Conservation (phyloP, 1,140 invertebrate species). For the Contarinia nasturtii region DNA sequence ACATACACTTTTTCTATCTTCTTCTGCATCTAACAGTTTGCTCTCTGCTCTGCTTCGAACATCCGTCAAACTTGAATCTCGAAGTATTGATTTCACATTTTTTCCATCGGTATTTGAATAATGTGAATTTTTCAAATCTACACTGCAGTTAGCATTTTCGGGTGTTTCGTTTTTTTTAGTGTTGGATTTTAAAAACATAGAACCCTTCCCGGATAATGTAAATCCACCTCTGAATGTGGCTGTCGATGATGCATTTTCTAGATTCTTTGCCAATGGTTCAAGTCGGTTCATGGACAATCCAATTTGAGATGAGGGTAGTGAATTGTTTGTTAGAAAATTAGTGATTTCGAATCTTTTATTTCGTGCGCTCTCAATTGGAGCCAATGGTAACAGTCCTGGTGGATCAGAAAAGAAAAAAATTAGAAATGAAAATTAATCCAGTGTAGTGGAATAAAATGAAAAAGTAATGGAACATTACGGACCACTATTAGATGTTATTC, state of each 20-base stretch:
- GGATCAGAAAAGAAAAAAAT: too few species aligned
- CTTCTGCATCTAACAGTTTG: slow-evolving; percentile 20
- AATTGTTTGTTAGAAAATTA: not conserved
- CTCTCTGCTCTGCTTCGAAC: slow-evolving; percentile 15
- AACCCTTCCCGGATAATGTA: slow-evolving; percentile 25
- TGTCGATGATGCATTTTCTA: not conserved
- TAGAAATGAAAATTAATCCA: too few species aligned
- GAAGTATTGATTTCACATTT: slow-evolving; percentile 39
- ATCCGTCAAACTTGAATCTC: slow-evolving; percentile 39
- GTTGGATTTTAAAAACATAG: slow-evolving; percentile 49
- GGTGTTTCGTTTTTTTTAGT: slow-evolving; percentile 25
- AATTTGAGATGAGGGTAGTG: slow-evolving; percentile 5
- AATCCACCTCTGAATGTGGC: slow-evolving; percentile 5
- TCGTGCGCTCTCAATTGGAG: slow-evolving; percentile 7
- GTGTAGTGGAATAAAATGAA: too few species aligned
- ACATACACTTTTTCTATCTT: slow-evolving; percentile 55
- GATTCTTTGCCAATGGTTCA: not conserved
- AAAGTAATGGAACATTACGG: too few species aligned
- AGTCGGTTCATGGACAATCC: slow-evolving; percentile 7
- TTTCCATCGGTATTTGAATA: not conserved
- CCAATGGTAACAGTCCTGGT: slow-evolving; percentile 2
- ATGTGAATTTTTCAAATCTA: not conserved
- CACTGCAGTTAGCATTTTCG: slow-evolving; percentile 1
- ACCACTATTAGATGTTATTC: too few species aligned
- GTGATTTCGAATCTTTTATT: not conserved